Evolutionary conservation across 2,113 vertebrate species (phyloP).

Genomic region (Pterocles orientalis): DNA sequence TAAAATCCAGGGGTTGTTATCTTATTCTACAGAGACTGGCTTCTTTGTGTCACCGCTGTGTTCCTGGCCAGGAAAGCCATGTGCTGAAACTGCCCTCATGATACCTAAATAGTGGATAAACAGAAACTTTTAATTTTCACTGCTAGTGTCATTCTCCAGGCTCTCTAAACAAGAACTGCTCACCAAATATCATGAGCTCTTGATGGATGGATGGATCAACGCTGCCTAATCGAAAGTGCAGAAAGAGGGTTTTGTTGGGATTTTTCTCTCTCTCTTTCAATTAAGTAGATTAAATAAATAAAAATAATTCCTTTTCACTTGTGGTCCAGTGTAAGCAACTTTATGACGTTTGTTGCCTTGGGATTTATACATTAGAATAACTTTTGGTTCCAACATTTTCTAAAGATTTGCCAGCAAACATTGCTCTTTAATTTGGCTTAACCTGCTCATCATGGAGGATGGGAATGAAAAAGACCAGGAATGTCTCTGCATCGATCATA

Average conservation of each 20-base stretch:
- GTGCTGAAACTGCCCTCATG: background rate
- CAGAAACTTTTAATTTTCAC: background rate
- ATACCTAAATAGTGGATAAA: background rate
- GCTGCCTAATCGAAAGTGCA: background rate
- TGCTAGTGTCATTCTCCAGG: background rate
- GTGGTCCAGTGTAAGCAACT: slow-evolving; percentile 65
- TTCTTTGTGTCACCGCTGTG: slow-evolving; percentile 13
- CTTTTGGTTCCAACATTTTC: slow-evolving; percentile 57
- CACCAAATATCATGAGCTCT: background rate
- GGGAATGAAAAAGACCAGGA: background rate
- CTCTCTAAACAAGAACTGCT: background rate
- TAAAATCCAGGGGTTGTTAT: slow-evolving; percentile 15
- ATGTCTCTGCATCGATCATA: background rate
- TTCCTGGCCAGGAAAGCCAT: background rate
- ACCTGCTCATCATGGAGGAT: background rate
- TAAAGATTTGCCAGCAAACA: slow-evolving; percentile 45
- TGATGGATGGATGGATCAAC: background rate
- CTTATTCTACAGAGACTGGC: slow-evolving; percentile 15
- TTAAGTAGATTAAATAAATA: slow-evolving; percentile 21
- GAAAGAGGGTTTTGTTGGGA: background rate
- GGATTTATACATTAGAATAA: slow-evolving; percentile 61
- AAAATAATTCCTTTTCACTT: background rate
- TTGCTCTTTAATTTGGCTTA: slow-evolving; percentile 8
- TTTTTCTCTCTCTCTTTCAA: background rate
- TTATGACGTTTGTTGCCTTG: slow-evolving; percentile 47